Evolutionary conservation across 2,888 invertebrate genomes (phyloP).

Genomic region (Gibbula magus): DNA sequence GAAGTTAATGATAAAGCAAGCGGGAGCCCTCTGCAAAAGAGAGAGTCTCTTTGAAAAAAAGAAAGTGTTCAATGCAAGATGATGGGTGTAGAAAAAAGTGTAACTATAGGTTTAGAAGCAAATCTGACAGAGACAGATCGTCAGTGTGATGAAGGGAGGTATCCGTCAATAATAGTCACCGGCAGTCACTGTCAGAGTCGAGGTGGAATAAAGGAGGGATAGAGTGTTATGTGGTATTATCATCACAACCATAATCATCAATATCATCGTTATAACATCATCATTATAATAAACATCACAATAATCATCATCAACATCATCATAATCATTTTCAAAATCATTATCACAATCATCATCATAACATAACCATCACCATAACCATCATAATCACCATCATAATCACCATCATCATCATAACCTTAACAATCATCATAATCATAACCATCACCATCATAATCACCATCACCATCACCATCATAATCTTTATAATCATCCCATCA

Average conservation of each 20-base stretch:
- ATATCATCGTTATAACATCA: background rate
- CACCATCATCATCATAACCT: background rate
- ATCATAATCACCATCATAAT: background rate
- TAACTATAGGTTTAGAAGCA: too few relatives aligned
- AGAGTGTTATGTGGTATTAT: background rate
- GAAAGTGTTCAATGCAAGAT: too few relatives aligned
- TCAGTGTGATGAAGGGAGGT: too few relatives aligned
- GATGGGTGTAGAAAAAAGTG: too few relatives aligned
- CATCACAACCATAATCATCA: background rate
- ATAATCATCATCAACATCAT: background rate
- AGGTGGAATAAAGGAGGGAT: too few relatives aligned
- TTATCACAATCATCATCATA: background rate
- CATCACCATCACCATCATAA: background rate
- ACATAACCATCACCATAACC: background rate
- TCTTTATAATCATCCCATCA: background rate
- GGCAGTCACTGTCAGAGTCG: too few relatives aligned
- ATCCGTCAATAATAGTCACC: too few relatives aligned
- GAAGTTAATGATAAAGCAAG: too few relatives aligned
- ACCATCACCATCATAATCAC: background rate
- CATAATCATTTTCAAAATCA: background rate
- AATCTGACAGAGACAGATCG: too few relatives aligned
- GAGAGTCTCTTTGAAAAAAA: too few relatives aligned
- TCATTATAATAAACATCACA: background rate
- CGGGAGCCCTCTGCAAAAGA: too few relatives aligned
- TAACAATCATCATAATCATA: background rate